These are phyloP conservation scores for Lacerta bilineata DNA, from an alignment of 2,797 vertebrate species.

Conservation along the genomic window DNA sequence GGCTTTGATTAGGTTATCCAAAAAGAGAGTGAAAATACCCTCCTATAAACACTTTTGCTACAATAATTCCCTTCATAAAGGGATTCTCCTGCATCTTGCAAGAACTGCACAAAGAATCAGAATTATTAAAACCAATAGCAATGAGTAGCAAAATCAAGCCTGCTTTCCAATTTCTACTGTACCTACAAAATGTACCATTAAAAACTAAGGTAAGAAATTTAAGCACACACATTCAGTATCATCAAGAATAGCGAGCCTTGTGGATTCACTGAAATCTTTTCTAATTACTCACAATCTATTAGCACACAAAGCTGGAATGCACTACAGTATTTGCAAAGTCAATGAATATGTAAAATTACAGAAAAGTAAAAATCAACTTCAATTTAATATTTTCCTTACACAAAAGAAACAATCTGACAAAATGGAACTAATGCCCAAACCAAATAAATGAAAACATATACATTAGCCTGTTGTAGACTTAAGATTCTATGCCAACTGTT, in stretches of 20 bases:
- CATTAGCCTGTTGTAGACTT: background rate
- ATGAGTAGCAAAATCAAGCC: background rate
- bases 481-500: background rate
- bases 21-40: background rate
- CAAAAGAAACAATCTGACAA: background rate
- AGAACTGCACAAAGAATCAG: background rate
- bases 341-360: background rate
- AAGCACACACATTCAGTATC: background rate
- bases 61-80: background rate
- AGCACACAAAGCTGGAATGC: background rate
- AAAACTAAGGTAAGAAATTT: background rate
- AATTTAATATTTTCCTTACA: background rate
- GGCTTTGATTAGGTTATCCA: background rate
- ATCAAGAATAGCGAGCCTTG: background rate
- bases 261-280: background rate
- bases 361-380: conserved; percentile 1
- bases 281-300: background rate
- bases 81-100: background rate
- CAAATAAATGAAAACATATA: conserved; percentile 12
- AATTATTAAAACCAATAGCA: background rate
- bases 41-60: background rate
- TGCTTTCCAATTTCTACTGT: background rate
- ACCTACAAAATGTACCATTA: conserved; percentile 22
- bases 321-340: conserved; percentile 3
- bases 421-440: background rate